Percentiles rank a stretch among this genome's conserved stretches.
Conservation (phyloP, 2,797 vertebrate genomes). For the Echiichthys vipera region DNA sequence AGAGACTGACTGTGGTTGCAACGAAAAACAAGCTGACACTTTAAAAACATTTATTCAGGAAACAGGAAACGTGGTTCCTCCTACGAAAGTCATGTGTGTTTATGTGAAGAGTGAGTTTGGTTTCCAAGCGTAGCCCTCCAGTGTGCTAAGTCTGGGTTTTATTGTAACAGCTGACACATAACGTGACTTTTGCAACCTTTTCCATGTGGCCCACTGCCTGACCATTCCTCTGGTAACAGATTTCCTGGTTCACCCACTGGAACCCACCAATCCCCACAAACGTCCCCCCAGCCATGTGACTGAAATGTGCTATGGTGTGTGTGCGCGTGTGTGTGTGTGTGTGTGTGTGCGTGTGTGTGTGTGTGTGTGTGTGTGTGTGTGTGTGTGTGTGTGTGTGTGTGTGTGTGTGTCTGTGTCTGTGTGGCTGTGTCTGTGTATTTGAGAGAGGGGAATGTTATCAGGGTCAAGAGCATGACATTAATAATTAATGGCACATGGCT, state of each 20-base stretch:
- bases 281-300: slow-evolving; percentile 43
- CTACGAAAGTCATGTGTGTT: not conserved
- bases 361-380: too few relatives aligned
- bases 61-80: slow-evolving; percentile 56
- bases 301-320: not conserved
- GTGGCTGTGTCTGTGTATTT: not conserved
- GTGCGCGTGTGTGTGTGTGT: slow-evolving; percentile 2
- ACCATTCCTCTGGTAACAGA: slow-evolving; percentile 32
- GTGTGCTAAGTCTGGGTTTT: slow-evolving; percentile 32
- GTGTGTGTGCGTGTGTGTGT: too few relatives aligned
- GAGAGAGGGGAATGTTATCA: slow-evolving; percentile 1
- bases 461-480: slow-evolving; percentile 52
- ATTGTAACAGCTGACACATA: slow-evolving; percentile 55
- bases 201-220: slow-evolving; percentile 48
- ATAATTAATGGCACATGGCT: slow-evolving; percentile 50
- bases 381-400: too few relatives aligned
- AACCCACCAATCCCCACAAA: slow-evolving; percentile 47
- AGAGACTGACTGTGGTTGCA: not conserved
- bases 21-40: slow-evolving; percentile 30
- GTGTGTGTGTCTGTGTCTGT: too few relatives aligned
- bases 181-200: slow-evolving; percentile 50
- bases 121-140: not conserved
- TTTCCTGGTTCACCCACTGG: slow-evolving; percentile 56
- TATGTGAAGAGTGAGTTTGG: not conserved
- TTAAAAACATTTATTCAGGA: slow-evolving; percentile 40